Percentiles rank a stretch among this genome's conserved stretches.
Conservation (phyloP, 2,113 vertebrate genomes). For the Notothenia rossii region DNA sequence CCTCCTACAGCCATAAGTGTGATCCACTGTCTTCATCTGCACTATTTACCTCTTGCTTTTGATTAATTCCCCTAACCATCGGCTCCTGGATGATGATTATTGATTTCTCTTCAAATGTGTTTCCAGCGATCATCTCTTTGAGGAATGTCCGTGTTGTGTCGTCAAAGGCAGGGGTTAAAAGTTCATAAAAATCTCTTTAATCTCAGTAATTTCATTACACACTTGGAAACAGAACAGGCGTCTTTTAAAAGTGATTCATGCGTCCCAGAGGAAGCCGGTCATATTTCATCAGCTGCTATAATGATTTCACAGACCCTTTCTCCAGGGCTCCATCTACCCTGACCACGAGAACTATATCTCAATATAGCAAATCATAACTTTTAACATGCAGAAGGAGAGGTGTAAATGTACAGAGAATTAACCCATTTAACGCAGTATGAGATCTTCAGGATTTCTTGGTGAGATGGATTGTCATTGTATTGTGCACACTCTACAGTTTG, state of each 20-base stretch:
- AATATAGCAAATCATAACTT: conserved; percentile 16
- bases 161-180: conserved; percentile 25
- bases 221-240: conserved; percentile 52
- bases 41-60: conserved; percentile 27
- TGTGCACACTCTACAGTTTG: neutral
- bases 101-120: conserved; percentile 53
- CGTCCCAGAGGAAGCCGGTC: conserved; percentile 17
- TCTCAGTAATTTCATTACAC: conserved; percentile 54
- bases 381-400: conserved; percentile 14
- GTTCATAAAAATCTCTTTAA: conserved; percentile 58
- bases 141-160: conserved; percentile 39
- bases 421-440: neutral
- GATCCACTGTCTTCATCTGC: conserved; percentile 35
- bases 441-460: neutral
- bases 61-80: conserved; percentile 25
- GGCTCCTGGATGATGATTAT: conserved; percentile 42
- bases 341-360: conserved; percentile 4
- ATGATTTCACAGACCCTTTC: conserved; percentile 18
- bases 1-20: conserved; percentile 21
- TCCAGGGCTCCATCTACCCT: conserved; percentile 12
- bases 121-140: conserved; percentile 30
- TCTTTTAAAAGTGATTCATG: conserved; percentile 33
- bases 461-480: neutral
- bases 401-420: neutral
- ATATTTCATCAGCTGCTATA: conserved; percentile 55